These are phyloP conservation scores for Hydrocynus forskahlii DNA, from an alignment of 2,797 vertebrate genomes.

Conservation along the genomic window DNA sequence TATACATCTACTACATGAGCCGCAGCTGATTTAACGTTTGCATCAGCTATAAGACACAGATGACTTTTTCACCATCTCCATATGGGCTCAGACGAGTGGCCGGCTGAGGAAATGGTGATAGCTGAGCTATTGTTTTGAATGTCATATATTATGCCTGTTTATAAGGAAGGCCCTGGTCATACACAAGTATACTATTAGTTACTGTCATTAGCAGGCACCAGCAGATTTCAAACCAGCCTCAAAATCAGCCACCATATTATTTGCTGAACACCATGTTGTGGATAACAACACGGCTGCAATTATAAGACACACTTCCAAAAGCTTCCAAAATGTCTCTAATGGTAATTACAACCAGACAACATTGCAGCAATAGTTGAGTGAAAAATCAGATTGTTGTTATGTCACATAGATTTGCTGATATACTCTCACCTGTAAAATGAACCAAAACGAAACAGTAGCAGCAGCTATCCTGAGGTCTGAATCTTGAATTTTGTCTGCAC, in stretches of 20 bases:
- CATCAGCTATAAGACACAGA: slow-evolving; percentile 8
- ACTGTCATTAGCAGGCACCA: not conserved
- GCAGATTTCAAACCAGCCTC: not conserved
- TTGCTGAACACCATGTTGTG: not conserved
- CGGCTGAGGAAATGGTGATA: not conserved
- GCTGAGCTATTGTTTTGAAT: slow-evolving; percentile 1
- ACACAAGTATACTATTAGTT: not conserved
- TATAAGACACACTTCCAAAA: not conserved
- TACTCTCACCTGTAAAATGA: too few species aligned
- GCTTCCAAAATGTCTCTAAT: not conserved
- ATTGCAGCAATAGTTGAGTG: not conserved
- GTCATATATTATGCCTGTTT: not conserved
- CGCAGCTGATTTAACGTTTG: slow-evolving; percentile 4
- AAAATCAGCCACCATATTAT: not conserved
- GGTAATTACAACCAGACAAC: not conserved
- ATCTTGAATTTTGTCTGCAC: not conserved
- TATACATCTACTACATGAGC: slow-evolving; percentile 24
- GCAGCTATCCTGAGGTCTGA: too few species aligned
- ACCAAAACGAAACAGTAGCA: too few species aligned
- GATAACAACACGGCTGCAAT: not conserved
- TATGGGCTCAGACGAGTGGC: not conserved
- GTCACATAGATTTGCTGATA: too few species aligned
- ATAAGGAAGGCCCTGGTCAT: not conserved
- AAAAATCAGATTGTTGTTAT: too few species aligned
- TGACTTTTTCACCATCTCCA: slow-evolving; percentile 8